phyloP scores from a whole-genome alignment of 2,113 vertebrate genomes.

The Hemicordylus capensis region DNA sequence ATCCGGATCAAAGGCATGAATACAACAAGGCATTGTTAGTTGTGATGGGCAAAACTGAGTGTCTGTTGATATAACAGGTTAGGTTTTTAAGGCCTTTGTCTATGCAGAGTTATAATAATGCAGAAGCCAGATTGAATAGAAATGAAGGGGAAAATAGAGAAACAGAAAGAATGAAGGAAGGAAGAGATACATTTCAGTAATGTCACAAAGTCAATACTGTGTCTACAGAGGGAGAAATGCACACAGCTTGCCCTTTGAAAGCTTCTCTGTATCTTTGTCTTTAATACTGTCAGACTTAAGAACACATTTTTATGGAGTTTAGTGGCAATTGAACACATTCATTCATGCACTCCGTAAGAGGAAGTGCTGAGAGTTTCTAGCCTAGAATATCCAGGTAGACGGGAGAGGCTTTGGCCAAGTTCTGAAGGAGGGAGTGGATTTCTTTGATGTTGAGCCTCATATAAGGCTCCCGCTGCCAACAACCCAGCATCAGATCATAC shows the following conservation, averaged over 20 bases:
- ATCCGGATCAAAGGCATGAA: conserved; percentile 84
- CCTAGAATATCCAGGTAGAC: conserved; percentile 99
- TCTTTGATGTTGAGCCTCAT: conserved; percentile 98
- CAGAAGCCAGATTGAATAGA: conserved; percentile 82
- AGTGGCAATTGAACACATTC: conserved; percentile 78
- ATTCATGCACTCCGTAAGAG: conserved; percentile 66
- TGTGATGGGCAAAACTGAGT: conserved; percentile 79
- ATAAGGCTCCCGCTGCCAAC: conserved; percentile 97
- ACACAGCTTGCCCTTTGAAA: conserved; percentile 81
- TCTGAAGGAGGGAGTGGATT: conserved; percentile 94
- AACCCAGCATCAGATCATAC: conserved; percentile 99
- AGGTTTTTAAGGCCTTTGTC: conserved; percentile 93
- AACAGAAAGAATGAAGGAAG: conserved; percentile 72
- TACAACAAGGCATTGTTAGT: conserved; percentile 85
- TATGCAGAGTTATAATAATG: conserved; percentile 86
- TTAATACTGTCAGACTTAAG: conserved; percentile 80
- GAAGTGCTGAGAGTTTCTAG: conserved; percentile 75
- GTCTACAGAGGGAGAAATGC: conserved; percentile 78
- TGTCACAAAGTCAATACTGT: conserved; percentile 77
- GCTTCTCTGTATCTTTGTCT: conserved; percentile 75
- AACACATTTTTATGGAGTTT: conserved; percentile 76
- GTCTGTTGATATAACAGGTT: conserved; percentile 82
- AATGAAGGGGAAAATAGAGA: conserved; percentile 69
- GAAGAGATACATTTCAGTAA: conserved; percentile 72
- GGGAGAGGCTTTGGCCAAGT: conserved; percentile 96